Base-by-base conservation (phyloP, 92 coral and sea anemone genomes). In the Porites divaricata region DNA sequence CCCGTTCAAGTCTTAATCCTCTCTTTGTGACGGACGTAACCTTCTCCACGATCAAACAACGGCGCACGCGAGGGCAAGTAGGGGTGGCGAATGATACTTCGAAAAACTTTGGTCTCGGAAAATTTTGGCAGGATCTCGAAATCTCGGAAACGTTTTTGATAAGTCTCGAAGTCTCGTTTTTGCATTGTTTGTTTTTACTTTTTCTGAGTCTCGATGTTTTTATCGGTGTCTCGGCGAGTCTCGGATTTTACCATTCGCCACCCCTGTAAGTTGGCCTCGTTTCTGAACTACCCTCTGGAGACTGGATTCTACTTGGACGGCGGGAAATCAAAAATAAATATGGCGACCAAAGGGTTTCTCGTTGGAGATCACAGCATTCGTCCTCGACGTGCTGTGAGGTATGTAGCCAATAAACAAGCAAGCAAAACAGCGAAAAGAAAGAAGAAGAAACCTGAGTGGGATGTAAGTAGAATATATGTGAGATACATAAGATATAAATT, bases 361-460 rank as follows among this genome's bases (percentile, higher is more conserved):
- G 88, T 93, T 24, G 86, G 88, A 8, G 92, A 91, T 71, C 81
- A 78, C 21, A 77, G 74, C 48, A 88, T 91, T 45, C 95, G 93
- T 35, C 78, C 95, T 75, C 91, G 90, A 70, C 91, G 83, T 83
- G 78, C 94, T 67, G 85, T 79, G 52, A 85, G 86, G 23, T 86
- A 83, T n/a, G 67, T 77, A 11, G 71, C 87, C n/a, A 70, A 78
- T 49, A 96, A 90, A 74, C 93, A 91, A 70, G 58, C 63, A 5
- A 63, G 48, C 25, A 91, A 91, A 76, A 25, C 90, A 7, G 11
- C 79, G 1, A 93, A 63, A 72, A 88, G 91, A 53, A 96, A 82
- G 83, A 94, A 96, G 84, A 96, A 94, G 85, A 88, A 90, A 70
- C 99, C 98, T 41, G 98, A 95, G 58, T 96, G 99, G 99, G 99